Evolutionary conservation across 2,888 invertebrate genomes (phyloP).

Genomic region (Lithophane semibrunnea): DNA sequence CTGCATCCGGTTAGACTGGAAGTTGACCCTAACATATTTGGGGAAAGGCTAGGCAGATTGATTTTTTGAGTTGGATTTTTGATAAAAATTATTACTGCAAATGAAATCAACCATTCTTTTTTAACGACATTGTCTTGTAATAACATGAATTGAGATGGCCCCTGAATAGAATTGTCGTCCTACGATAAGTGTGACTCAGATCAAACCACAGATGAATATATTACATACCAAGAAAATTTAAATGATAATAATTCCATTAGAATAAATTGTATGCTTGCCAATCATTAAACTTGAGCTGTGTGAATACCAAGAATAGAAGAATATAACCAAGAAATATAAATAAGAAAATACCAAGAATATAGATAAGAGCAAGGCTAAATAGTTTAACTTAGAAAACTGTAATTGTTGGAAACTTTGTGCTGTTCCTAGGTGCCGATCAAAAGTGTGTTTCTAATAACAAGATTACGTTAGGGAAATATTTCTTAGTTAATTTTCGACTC

Average conservation of each 20-base stretch:
- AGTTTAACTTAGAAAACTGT: background rate
- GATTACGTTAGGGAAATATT: background rate
- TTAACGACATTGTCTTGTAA: background rate
- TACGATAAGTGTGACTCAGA: background rate
- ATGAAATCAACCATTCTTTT: background rate
- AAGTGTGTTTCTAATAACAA: background rate
- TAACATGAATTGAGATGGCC: background rate
- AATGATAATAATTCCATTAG: constrained; percentile 22
- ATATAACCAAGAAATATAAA: no score
- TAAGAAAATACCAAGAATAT: no score
- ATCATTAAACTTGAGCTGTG: background rate
- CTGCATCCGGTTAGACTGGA: no score
- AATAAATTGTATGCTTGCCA: constrained; percentile 29
- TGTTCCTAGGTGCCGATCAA: background rate
- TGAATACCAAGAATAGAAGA: no score
- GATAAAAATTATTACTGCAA: background rate
- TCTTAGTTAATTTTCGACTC: background rate
- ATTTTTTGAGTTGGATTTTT: background rate
- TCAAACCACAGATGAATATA: constrained; percentile 5
- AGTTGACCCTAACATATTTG: no score
- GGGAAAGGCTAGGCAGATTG: no score
- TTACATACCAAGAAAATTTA: constrained; percentile 16
- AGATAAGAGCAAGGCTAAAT: background rate
- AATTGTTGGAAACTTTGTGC: background rate
- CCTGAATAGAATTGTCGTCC: background rate